Percentiles rank a stretch among this genome's conserved stretches.
phyloP scores from a whole-genome alignment of 2,888 invertebrate species.

The Lepidocyrtinus sp. region DNA sequence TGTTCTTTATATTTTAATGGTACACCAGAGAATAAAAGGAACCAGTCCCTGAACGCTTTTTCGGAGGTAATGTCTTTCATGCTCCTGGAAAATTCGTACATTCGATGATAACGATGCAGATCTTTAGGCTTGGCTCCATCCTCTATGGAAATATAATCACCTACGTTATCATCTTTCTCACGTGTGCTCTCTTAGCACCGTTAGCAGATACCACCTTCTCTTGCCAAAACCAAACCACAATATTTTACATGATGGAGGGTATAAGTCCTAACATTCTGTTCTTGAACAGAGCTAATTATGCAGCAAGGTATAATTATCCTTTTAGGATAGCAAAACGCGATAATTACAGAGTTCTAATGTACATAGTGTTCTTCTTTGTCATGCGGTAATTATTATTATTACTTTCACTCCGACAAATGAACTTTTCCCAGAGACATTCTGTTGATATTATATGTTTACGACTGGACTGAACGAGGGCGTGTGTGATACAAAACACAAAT shows the following conservation, averaged over 20 bases:
- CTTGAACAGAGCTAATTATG: not conserved
- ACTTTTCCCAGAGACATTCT: not conserved
- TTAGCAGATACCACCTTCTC: too few relatives aligned
- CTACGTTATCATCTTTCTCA: too few relatives aligned
- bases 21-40: not conserved
- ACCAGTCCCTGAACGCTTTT: not conserved
- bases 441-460: not conserved
- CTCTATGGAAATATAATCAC: too few relatives aligned
- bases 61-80: not conserved
- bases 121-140: not conserved
- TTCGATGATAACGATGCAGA: not conserved
- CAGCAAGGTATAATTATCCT: not conserved
- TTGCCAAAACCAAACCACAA: too few relatives aligned
- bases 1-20: not conserved
- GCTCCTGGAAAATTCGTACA: not conserved
- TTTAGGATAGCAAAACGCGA: not conserved
- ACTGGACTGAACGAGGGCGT: not conserved
- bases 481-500: not conserved
- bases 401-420: not conserved
- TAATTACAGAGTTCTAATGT: too few relatives aligned
- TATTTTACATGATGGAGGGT: too few relatives aligned
- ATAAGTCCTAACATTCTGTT: too few relatives aligned
- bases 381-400: not conserved
- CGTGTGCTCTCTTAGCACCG: too few relatives aligned
- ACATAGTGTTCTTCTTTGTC: too few relatives aligned